Evolutionary conservation across 1,140 invertebrate genomes (phyloP).

Genomic region (Chymomyza costata): DNA sequence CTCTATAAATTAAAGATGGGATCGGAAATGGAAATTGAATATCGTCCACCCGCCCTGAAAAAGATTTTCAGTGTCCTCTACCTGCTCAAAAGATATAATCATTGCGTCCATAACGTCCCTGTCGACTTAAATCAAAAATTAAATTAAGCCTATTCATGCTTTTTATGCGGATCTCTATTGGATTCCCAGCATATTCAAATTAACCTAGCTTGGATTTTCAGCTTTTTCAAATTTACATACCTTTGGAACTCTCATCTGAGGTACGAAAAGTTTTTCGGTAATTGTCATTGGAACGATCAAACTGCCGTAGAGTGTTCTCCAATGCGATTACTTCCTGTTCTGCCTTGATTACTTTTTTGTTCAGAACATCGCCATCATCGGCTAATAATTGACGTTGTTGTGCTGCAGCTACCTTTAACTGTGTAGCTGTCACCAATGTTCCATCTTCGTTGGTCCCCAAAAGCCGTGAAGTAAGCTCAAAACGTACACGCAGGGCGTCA

Average conservation of each 20-base stretch:
- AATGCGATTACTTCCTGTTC: conserved; percentile 83
- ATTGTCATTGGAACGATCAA: conserved; percentile 80
- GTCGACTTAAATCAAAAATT: no score
- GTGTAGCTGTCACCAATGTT: conserved; percentile 77
- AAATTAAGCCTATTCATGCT: no score
- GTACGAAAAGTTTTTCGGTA: conserved; percentile 77
- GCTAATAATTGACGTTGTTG: conserved; percentile 81
- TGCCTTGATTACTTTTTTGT: conserved; percentile 80
- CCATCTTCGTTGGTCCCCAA: conserved; percentile 78
- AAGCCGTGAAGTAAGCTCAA: conserved; percentile 55
- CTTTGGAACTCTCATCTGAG: conserved; percentile 33
- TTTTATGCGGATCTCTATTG: no score
- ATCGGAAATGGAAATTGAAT: no score
- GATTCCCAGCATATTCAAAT: no score
- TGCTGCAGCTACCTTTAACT: conserved; percentile 80
- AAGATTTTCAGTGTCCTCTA: no score
- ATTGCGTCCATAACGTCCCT: no score
- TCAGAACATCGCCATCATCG: conserved; percentile 81
- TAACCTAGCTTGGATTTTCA: no score
- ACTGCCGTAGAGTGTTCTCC: conserved; percentile 82
- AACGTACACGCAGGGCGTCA: conserved; percentile 77
- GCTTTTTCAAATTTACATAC: no score
- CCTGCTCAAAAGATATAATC: no score
- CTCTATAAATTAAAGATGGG: no score
- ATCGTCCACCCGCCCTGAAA: no score